Evolutionary conservation across 2,113 vertebrate species (phyloP).

Genomic region (Menura novaehollandiae): DNA sequence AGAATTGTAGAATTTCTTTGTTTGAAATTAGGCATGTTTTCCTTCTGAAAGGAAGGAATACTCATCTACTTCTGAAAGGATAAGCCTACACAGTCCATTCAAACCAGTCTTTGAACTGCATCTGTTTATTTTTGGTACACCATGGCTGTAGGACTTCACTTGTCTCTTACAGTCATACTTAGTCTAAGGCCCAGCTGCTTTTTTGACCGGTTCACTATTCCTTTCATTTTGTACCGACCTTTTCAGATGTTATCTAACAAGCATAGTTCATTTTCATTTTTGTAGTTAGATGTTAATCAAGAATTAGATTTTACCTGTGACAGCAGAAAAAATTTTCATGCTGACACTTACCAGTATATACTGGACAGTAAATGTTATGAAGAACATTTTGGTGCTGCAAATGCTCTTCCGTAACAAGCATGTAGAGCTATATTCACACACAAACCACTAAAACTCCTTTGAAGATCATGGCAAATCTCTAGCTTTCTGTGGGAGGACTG

Average conservation of each 20-base stretch:
- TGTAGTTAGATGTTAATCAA: not conserved
- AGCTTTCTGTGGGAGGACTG: not conserved
- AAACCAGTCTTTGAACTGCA: rapidly evolving
- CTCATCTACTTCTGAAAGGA: not conserved
- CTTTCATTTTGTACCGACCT: not conserved
- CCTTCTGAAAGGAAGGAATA: not conserved
- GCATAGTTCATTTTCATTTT: not conserved
- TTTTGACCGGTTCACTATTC: not conserved
- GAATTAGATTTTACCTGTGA: not conserved
- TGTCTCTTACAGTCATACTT: not conserved
- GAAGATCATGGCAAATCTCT: not conserved
- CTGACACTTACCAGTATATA: not conserved
- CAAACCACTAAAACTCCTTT: not conserved
- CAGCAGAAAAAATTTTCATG: not conserved
- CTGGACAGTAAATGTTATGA: not conserved
- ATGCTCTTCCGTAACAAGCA: not conserved
- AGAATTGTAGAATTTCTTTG: not conserved
- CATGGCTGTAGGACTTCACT: not conserved
- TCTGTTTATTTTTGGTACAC: not conserved
- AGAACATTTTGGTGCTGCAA: not conserved
- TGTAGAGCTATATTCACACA: not conserved
- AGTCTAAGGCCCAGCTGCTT: not conserved
- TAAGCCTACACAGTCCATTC: not conserved
- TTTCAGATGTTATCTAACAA: not conserved
- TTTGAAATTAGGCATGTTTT: not conserved